Percentiles rank a stretch among this genome's conserved stretches.
Conservation (phyloP, 2,888 invertebrate genomes). For the Pilophorus perplexus region DNA sequence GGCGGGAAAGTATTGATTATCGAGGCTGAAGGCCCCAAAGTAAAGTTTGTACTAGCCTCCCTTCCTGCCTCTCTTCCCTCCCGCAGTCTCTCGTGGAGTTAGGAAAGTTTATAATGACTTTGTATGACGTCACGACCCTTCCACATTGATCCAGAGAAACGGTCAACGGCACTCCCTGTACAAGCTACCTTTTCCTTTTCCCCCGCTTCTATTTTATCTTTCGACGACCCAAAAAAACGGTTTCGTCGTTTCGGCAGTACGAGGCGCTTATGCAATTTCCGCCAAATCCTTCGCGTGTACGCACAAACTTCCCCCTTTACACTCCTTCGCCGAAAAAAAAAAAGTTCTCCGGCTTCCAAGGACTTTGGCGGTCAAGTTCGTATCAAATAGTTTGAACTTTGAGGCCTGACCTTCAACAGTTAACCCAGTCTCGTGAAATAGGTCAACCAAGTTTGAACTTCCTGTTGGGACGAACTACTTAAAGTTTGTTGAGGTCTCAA, state of each 20-base stretch:
- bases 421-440: slow-evolving; percentile 31
- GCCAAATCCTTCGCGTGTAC: no score
- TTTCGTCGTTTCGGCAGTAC: background rate
- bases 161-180: slow-evolving; percentile 43
- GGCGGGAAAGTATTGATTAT: slow-evolving; percentile 46
- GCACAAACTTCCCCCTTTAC: slow-evolving; percentile 4
- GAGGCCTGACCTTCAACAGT: slow-evolving; percentile 36
- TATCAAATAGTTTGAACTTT: slow-evolving; percentile 37
- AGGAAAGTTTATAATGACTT: slow-evolving; percentile 47
- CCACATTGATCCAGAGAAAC: slow-evolving; percentile 45
- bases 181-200: slow-evolving; percentile 22
- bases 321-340: background rate
- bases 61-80: slow-evolving; percentile 23
- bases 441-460: slow-evolving; percentile 29
- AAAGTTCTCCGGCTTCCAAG: background rate
- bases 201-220: no score
- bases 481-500: no score
- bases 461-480: slow-evolving; percentile 4
- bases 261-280: no score
- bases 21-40: slow-evolving; percentile 44
- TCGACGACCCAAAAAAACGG: no score
- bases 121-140: slow-evolving; percentile 46
- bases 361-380: slow-evolving; percentile 29
- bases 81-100: slow-evolving; percentile 41
- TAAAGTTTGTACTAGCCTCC: slow-evolving; percentile 46